phyloP scores from a whole-genome alignment of 2,113 vertebrate genomes.

The Turnix velox region DNA sequence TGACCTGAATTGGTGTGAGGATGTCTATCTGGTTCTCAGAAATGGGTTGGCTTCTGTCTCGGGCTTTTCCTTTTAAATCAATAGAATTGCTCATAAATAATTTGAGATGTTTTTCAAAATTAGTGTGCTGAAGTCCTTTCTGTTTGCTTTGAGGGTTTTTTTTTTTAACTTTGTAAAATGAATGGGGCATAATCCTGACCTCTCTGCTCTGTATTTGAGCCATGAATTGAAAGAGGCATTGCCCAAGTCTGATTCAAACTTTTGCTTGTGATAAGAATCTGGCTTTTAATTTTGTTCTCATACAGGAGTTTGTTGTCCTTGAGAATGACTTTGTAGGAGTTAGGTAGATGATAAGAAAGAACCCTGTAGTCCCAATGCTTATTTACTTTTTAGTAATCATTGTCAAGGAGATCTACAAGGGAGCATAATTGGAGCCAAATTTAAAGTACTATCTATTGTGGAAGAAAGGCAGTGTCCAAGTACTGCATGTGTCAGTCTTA shows the following conservation, averaged over 20 bases:
- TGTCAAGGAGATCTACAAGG: neutral
- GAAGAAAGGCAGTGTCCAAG: neutral
- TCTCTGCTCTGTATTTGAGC: neutral
- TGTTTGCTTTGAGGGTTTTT: no score
- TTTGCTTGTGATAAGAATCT: neutral
- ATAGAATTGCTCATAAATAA: neutral
- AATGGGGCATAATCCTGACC: neutral
- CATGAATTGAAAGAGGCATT: neutral
- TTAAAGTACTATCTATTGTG: neutral
- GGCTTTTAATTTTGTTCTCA: neutral
- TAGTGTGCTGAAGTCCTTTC: neutral
- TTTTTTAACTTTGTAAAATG: neutral
- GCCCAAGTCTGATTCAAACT: neutral
- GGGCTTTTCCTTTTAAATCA: constrained; percentile 1
- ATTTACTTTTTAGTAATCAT: neutral
- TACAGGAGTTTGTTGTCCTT: neutral
- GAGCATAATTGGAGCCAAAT: neutral
- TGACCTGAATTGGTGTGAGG: neutral
- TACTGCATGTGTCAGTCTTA: neutral
- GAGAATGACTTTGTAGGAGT: neutral
- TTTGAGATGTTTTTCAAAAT: neutral
- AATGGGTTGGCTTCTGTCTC: neutral
- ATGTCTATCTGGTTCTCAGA: constrained; percentile 2
- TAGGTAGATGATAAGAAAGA: neutral
- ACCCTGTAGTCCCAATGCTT: neutral